Evolutionary conservation across 2,797 vertebrate species (phyloP).

Genomic region (Syngnathus rostellatus): DNA sequence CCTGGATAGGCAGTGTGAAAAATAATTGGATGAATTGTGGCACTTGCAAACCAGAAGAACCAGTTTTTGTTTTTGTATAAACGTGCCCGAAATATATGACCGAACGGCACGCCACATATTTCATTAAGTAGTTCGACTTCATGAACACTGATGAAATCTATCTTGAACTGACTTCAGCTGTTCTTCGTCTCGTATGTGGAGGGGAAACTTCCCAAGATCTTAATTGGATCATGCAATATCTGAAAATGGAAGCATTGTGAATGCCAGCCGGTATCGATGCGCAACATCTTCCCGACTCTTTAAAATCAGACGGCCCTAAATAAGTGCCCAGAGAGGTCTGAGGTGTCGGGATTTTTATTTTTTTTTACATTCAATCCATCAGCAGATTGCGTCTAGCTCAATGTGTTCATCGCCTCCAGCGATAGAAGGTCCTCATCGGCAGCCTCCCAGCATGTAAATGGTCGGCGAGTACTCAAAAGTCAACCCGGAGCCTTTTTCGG

Average conservation of each 20-base stretch:
- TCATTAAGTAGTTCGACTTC: not conserved
- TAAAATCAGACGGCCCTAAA: conserved; percentile 4
- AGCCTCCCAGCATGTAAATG: conserved; percentile 35
- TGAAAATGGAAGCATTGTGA: conserved; percentile 8
- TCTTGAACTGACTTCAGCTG: not conserved
- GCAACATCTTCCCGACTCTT: conserved; percentile 2
- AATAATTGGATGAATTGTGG: no score
- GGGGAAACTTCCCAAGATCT: not conserved
- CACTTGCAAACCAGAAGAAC: not conserved
- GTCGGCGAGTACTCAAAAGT: conserved; percentile 18
- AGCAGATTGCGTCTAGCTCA: conserved; percentile 21
- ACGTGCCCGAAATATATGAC: not conserved
- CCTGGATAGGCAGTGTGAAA: no score
- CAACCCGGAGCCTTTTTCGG: conserved; percentile 34
- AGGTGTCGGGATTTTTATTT: conserved; percentile 3
- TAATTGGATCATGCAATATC: conserved; percentile 5
- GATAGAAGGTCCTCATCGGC: conserved; percentile 26
- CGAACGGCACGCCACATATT: not conserved
- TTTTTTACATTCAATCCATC: conserved; percentile 6
- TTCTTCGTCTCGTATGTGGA: not conserved
- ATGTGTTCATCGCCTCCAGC: conserved; percentile 28
- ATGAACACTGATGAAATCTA: not conserved
- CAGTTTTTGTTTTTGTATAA: not conserved
- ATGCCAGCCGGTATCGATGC: conserved; percentile 8
- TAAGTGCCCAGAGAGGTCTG: not conserved